These are phyloP conservation scores for Bugula neritina DNA, from an alignment of 2,888 invertebrate genomes.

Conservation along the genomic window DNA sequence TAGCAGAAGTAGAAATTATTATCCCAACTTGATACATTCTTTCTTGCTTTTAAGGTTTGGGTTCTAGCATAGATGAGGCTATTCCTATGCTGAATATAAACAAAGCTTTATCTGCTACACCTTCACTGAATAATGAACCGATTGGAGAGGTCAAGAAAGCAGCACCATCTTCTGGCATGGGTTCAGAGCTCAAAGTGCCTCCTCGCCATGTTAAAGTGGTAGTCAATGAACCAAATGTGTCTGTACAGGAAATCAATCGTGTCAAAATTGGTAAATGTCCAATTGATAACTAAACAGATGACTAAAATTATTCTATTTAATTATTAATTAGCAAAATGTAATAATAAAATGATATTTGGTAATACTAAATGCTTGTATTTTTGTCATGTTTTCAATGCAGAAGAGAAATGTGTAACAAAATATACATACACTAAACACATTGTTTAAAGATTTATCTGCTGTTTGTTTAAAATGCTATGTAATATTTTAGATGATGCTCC, in stretches of 20 bases:
- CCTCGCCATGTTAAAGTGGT: slow-evolving; percentile 14
- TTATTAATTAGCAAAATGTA: too few species aligned
- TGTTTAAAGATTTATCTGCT: too few species aligned
- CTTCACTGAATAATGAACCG: not conserved
- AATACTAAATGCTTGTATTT: too few species aligned
- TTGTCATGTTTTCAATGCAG: too few species aligned
- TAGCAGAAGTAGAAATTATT: too few species aligned
- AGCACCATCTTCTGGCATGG: not conserved
- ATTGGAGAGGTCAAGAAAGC: not conserved
- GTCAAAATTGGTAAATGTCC: not conserved
- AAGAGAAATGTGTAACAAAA: too few species aligned
- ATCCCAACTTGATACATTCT: not conserved
- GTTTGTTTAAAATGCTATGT: not conserved
- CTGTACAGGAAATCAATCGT: not conserved
- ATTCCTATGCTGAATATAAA: not conserved
- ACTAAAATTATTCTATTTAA: too few species aligned
- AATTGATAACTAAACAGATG: too few species aligned
- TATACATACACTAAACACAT: too few species aligned
- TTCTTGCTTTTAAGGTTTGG: not conserved
- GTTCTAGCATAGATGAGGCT: not conserved
- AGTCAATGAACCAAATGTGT: not conserved
- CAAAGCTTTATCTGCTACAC: not conserved
- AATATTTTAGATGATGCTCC: not conserved
- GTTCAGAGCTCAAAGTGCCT: not conserved
- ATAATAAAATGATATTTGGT: too few species aligned